Evolutionary conservation across 2,113 vertebrate genomes (phyloP).

Genomic region (Lates calcarifer): DNA sequence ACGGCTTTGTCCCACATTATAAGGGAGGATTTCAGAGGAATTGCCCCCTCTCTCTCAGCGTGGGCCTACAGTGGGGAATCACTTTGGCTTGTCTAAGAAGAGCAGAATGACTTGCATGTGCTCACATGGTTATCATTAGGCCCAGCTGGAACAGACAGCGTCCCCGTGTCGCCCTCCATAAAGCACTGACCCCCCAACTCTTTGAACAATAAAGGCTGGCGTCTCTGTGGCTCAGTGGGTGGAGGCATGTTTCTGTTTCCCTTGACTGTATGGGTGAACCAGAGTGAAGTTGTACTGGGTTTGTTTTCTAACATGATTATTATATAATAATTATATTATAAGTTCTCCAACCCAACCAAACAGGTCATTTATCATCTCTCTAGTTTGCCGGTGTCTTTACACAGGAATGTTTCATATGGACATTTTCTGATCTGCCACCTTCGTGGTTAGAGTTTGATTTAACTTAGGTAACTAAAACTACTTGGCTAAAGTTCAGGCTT

Average conservation of each 20-base stretch:
- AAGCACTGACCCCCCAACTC: conserved; percentile 47
- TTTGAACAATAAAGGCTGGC: conserved; percentile 36
- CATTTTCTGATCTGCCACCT: not conserved
- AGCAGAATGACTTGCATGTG: conserved; percentile 25
- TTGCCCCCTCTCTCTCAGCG: not conserved
- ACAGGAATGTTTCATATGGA: not conserved
- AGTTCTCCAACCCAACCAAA: not conserved
- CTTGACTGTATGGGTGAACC: not conserved
- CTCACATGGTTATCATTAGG: conserved; percentile 41
- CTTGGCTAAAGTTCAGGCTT: not conserved
- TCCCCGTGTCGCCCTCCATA: conserved; percentile 22
- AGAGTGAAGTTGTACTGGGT: too few relatives aligned
- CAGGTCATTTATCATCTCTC: not conserved
- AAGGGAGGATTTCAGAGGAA: conserved; percentile 28
- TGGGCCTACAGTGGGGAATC: not conserved
- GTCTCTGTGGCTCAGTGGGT: conserved; percentile 18
- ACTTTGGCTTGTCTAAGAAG: not conserved
- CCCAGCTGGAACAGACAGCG: conserved; percentile 13
- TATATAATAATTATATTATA: too few relatives aligned
- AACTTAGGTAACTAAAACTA: not conserved
- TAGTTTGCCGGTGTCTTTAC: not conserved
- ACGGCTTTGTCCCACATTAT: conserved; percentile 1
- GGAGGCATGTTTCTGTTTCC: conserved; percentile 2
- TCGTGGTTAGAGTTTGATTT: too few relatives aligned
- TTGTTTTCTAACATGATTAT: conserved; percentile 10